These are phyloP conservation scores for Proctacanthus coquilletti DNA, from an alignment of 1,140 invertebrate species.

Conservation along the genomic window DNA sequence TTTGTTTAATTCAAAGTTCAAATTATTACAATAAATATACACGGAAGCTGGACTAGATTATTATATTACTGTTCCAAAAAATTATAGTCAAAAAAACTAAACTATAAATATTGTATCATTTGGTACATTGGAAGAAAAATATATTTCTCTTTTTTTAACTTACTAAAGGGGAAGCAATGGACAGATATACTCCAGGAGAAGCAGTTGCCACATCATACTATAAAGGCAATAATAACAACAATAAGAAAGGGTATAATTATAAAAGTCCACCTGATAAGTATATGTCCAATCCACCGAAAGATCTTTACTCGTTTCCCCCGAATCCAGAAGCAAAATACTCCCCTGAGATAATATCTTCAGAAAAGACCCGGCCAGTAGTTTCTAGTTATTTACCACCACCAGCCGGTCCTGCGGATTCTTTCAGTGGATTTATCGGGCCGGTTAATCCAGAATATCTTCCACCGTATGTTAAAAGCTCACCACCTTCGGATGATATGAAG, in stretches of 20 bases:
- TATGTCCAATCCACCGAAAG: slow-evolving; percentile 13
- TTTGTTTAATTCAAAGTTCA: too few relatives aligned
- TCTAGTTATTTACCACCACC: slow-evolving; percentile 23
- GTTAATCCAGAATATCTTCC: slow-evolving; percentile 6
- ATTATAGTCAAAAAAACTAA: too few relatives aligned
- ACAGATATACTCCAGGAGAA: slow-evolving; percentile 23
- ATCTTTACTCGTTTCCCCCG: slow-evolving; percentile 25
- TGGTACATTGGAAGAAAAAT: too few relatives aligned
- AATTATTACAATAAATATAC: too few relatives aligned
- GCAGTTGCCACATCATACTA: slow-evolving; percentile 15
- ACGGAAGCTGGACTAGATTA: too few relatives aligned
- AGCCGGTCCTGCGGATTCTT: slow-evolving; percentile 12
- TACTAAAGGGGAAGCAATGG: slow-evolving; percentile 4
- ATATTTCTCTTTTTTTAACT: background rate
- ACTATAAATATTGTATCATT: too few relatives aligned
- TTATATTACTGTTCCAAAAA: too few relatives aligned
- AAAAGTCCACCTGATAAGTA: too few relatives aligned
- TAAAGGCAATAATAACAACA: slow-evolving; percentile 8
- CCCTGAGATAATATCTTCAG: too few relatives aligned
- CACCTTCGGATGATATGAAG: background rate
- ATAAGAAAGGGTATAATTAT: slow-evolving; percentile 15
- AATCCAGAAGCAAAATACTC: slow-evolving; percentile 19
- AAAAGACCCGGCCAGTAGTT: slow-evolving; percentile 13
- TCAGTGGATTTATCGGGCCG: slow-evolving; percentile 18
- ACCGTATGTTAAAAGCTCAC: background rate